A percentile compares a stretch with the other conserved stretches of the same genome.
Evolutionary conservation across 2,888 invertebrate species (phyloP).

Genomic region (Torymus tubicola): DNA sequence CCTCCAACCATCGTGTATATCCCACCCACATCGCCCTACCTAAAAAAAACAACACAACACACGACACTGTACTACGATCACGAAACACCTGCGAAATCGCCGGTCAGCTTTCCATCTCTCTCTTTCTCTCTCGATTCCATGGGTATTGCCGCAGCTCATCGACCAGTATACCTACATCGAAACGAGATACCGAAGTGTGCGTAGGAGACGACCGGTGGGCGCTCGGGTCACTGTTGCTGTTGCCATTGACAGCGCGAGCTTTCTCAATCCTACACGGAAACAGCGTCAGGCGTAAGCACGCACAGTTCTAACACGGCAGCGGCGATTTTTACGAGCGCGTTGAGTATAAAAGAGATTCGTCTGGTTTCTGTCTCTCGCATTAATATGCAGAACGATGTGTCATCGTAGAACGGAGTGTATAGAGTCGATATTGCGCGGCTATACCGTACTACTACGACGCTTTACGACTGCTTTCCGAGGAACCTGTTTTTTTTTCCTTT

Average conservation of each 20-base stretch:
- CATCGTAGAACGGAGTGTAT: not conserved
- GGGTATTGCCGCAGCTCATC: no score
- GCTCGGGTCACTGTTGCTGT: slow-evolving; percentile 28
- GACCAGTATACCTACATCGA: no score
- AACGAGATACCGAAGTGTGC: no score
- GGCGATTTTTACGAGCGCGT: slow-evolving; percentile 3
- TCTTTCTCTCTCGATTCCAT: no score
- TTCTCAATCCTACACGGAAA: slow-evolving; percentile 34
- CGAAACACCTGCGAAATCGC: no score
- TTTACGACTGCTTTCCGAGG: not conserved
- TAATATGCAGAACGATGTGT: slow-evolving; percentile 15
- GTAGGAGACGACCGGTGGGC: slow-evolving; percentile 13
- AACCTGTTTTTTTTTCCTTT: not conserved
- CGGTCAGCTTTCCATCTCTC: no score
- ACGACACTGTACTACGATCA: no score
- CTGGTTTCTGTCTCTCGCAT: not conserved
- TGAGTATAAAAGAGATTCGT: not conserved
- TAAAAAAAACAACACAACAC: no score
- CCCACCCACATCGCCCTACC: no score
- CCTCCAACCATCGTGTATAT: no score
- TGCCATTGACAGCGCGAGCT: not conserved
- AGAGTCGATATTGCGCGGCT: not conserved
- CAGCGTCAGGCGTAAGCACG: slow-evolving; percentile 6
- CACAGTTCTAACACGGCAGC: not conserved
- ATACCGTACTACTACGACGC: no score